A percentile compares a stretch with the other conserved stretches of the same genome.
Evolutionary conservation across 2,797 vertebrate species (phyloP).

Genomic region (Podargus strigoides): DNA sequence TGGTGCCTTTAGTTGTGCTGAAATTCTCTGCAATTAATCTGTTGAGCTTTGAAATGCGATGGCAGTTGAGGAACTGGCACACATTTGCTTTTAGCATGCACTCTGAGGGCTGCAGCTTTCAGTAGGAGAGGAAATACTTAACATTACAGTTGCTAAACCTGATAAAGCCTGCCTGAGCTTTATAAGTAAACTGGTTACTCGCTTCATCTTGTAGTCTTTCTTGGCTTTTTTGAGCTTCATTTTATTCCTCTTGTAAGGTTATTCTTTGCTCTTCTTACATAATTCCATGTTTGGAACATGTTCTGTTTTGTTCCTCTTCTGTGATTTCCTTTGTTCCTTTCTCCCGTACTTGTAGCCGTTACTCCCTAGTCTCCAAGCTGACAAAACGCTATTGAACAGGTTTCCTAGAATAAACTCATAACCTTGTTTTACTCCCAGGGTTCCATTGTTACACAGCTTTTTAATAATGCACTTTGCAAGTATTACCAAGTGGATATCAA

Average conservation of each 20-base stretch:
- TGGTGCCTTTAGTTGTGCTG: not conserved
- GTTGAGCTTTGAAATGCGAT: not conserved
- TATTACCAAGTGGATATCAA: not conserved
- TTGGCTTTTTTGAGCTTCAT: not conserved
- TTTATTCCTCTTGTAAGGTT: not conserved
- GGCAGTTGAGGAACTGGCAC: not conserved
- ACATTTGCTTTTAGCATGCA: not conserved
- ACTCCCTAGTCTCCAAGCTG: not conserved
- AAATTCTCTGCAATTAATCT: not conserved
- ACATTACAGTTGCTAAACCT: not conserved
- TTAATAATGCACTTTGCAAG: not conserved
- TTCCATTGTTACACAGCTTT: not conserved
- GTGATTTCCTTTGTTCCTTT: not conserved
- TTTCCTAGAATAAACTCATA: not conserved
- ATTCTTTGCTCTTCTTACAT: not conserved
- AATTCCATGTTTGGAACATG: not conserved
- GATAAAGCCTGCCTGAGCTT: not conserved
- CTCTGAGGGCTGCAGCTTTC: accelerated
- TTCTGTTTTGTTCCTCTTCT: not conserved
- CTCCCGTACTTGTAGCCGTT: not conserved
- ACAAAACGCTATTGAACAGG: not conserved
- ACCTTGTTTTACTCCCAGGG: not conserved
- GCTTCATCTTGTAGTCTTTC: not conserved
- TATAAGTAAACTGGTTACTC: not conserved
- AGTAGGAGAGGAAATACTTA: not conserved